These are phyloP conservation scores for Zaprionus capensis DNA, from an alignment of 1,140 invertebrate genomes.

Conservation along the genomic window DNA sequence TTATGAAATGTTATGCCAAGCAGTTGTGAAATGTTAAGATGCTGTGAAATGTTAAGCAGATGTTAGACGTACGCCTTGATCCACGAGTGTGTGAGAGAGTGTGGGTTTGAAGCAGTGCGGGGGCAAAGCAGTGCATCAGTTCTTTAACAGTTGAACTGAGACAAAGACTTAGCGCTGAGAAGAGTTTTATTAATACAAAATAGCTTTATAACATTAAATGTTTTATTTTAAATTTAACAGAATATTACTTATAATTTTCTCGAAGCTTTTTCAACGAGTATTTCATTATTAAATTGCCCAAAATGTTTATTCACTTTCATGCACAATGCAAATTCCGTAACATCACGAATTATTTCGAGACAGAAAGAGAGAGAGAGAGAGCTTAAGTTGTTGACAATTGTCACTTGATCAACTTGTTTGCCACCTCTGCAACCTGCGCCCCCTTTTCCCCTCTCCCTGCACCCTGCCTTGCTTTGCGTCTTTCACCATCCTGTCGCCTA, in stretches of 20 bases:
- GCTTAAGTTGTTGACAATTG: slow-evolving; percentile 22
- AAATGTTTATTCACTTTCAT: not conserved
- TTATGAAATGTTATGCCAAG: not conserved
- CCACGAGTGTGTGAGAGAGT: not conserved
- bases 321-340: not conserved
- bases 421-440: too few species aligned
- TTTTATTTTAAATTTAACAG: not conserved
- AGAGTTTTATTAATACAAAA: not conserved
- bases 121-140: too few species aligned
- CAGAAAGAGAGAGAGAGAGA: not conserved
- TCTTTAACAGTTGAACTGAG: not conserved
- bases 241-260: not conserved
- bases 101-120: not conserved
- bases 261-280: not conserved
- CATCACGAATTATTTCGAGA: not conserved
- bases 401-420: slow-evolving; percentile 21
- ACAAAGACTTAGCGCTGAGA: not conserved
- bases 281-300: too few species aligned
- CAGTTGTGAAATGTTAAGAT: not conserved
- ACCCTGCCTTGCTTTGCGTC: not conserved
- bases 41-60: not conserved
- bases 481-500: slow-evolving; percentile 2
- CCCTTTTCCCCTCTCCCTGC: not conserved
- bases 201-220: not conserved
- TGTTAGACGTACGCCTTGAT: not conserved